Percentiles rank a stretch among this genome's conserved stretches.
phyloP scores from a whole-genome alignment of 2,113 vertebrate genomes.

The Poecile atricapillus region DNA sequence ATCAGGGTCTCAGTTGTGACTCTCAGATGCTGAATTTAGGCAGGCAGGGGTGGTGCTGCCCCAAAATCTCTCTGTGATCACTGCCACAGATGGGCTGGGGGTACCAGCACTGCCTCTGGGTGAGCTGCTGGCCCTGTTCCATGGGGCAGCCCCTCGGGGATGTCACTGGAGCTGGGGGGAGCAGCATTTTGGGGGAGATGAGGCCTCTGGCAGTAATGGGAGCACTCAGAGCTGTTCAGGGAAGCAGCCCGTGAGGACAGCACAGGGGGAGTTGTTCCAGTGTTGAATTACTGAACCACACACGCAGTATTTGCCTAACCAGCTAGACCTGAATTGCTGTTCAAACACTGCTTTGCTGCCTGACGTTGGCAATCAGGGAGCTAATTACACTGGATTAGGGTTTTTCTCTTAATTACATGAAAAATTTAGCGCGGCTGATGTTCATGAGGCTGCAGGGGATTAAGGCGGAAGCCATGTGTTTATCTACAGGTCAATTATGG shows the following conservation, averaged over 20 bases:
- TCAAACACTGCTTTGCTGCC: slow-evolving; percentile 73
- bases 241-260: neutral
- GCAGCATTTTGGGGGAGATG: neutral
- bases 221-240: neutral
- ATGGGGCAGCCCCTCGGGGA: neutral
- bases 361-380: slow-evolving; percentile 73
- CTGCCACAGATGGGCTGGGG: neutral
- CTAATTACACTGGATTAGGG: slow-evolving; percentile 80
- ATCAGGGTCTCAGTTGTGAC: neutral
- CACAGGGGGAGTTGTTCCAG: neutral
- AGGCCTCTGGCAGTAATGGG: neutral
- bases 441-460: slow-evolving; percentile 63
- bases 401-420: slow-evolving; percentile 78
- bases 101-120: fast-evolving
- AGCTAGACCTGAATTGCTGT: slow-evolving; percentile 68
- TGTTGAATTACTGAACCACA: slow-evolving; percentile 3
- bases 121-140: neutral
- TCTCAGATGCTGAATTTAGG: neutral
- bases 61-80: fast-evolving
- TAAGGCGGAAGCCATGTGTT: slow-evolving; percentile 49
- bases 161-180: neutral
- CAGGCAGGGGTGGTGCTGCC: neutral
- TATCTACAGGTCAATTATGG: slow-evolving; percentile 38
- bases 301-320: slow-evolving; percentile 69
- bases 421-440: slow-evolving; percentile 69